Evolutionary conservation across 2,888 invertebrate genomes (phyloP), one percentile per base, ranked within the genome.

Genomic region (Xestia c-nigrum): DNA sequence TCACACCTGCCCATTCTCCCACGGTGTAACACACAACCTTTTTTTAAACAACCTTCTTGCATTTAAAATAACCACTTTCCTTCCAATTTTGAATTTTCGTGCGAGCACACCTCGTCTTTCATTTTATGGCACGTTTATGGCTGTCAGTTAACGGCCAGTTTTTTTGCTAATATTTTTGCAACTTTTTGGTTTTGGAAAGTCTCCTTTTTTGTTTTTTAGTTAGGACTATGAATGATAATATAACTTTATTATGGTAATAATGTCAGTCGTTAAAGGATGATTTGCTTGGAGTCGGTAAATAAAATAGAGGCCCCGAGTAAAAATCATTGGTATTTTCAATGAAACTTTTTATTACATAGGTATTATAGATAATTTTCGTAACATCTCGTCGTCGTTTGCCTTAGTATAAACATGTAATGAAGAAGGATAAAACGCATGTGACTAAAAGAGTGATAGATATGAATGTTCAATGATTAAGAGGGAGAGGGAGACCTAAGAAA

Each of bases 1-100:
- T 87, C 87, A 88, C 95, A 96, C 96, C 96, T 96, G 96, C 95
- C 88, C 89, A 86, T 92, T 95, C 95, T 96, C 96, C 96, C 96
- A 96, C 96, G 96, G 94, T 94, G 85, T 92, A 91, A 91, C 92
- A 91, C 89, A 91, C 91, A 89, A 89, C 90, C 90, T 93, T 93
- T 92, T 92, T 86, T 85, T 85, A 74, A 87, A 88, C 83, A 89
- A 88, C 91, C 88, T 90, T 93, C 94, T 94, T 94, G 94, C 93
- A 94, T 94, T 94, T 93, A 93, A 93, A 94, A 91, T 90, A 90
- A 92, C 92, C 93, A 95, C 95, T 96, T 96, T 96, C 95, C 94
- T 94, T 93, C 91, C 94, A 95, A 94, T 95, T 95, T 95, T 90
- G 93, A 90, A 94, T 93, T 94, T 94, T 94, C 90, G 91, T 90